phyloP scores from a whole-genome alignment of 2,113 vertebrate genomes.

The Gorsachius goisagi region DNA sequence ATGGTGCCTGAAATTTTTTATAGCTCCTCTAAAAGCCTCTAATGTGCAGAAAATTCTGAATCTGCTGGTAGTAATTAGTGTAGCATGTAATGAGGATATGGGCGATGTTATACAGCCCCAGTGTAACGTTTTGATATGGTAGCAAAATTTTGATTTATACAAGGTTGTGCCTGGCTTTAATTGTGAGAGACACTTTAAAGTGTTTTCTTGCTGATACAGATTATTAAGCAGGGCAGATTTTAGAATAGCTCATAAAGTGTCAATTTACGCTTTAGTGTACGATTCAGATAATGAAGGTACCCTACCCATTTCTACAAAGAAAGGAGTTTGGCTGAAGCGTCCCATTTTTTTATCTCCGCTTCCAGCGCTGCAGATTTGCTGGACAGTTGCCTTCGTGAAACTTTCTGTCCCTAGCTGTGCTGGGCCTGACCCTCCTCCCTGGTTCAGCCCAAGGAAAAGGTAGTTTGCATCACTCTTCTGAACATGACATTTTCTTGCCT shows the following conservation, averaged over 20 bases:
- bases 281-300: slow-evolving; percentile 40
- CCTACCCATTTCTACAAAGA: slow-evolving; percentile 16
- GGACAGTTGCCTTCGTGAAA: background rate
- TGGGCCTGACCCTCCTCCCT: background rate
- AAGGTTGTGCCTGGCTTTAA: slow-evolving; percentile 75
- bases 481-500: fast-evolving
- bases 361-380: background rate
- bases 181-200: slow-evolving; percentile 77
- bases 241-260: slow-evolving; percentile 67
- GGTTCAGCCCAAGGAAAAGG: background rate
- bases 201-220: slow-evolving; percentile 75
- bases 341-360: background rate
- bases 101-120: slow-evolving; percentile 76
- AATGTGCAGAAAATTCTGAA: slow-evolving; percentile 85
- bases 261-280: slow-evolving; percentile 62
- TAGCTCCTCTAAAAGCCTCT: slow-evolving; percentile 85
- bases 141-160: slow-evolving; percentile 84
- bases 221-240: slow-evolving; percentile 77
- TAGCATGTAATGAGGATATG: slow-evolving; percentile 84
- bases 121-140: slow-evolving; percentile 83
- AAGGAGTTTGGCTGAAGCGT: background rate
- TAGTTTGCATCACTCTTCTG: background rate
- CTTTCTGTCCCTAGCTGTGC: background rate
- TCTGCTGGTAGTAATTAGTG: slow-evolving; percentile 87
- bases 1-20: slow-evolving; percentile 88